Conservation (phyloP, 2,113 vertebrate genomes). For the Craseonycteris thonglongyai region DNA sequence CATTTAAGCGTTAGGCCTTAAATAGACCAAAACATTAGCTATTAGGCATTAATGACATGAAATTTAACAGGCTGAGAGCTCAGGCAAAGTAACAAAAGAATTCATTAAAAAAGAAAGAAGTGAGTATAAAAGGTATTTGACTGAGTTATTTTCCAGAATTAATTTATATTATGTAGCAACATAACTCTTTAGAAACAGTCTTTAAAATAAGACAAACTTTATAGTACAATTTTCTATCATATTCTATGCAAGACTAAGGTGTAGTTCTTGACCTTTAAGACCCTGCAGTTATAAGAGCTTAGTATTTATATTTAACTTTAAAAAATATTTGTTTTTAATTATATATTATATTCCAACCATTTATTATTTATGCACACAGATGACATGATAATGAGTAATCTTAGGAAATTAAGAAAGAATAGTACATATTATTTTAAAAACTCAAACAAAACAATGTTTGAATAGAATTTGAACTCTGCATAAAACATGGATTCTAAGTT, state of each 20-base stretch:
- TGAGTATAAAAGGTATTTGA: background rate
- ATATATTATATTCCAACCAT: background rate
- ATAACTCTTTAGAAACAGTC: background rate
- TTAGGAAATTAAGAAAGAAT: background rate
- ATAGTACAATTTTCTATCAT: background rate
- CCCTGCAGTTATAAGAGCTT: background rate
- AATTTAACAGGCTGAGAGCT: slow-evolving; percentile 35
- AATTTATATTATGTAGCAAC: background rate
- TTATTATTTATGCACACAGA: background rate
- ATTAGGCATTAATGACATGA: slow-evolving; percentile 42
- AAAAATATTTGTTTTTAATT: background rate
- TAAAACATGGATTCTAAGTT: background rate
- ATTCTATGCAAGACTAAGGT: background rate
- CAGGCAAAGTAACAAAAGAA: background rate
- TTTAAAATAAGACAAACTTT: background rate
- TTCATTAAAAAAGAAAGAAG: background rate
- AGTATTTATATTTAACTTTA: background rate
- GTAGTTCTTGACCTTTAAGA: background rate
- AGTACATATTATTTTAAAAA: background rate
- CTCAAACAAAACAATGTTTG: background rate
- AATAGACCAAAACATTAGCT: slow-evolving; percentile 52
- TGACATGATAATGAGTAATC: background rate
- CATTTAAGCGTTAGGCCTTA: slow-evolving; percentile 13
- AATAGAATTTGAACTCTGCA: background rate
- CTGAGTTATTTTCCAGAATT: slow-evolving; percentile 26